Base-by-base conservation (phyloP, 2,888 invertebrate genomes). In the Hirtodrosophila histrioides region DNA sequence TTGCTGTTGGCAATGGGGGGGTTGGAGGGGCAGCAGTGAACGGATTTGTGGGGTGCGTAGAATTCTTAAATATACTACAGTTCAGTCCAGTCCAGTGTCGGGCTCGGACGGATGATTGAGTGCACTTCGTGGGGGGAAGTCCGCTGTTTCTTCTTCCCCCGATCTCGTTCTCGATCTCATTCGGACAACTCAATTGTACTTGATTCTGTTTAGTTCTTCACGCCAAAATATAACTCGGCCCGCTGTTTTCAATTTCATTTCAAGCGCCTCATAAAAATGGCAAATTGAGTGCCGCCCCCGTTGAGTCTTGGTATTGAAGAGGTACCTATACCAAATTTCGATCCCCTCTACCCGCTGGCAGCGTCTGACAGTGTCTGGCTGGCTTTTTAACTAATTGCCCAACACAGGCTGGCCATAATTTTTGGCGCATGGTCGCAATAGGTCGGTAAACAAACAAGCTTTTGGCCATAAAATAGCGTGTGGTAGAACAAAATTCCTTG, bases 241-340 rank as follows among this genome's bases (percentile, higher is more conserved):
- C 56, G 71, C 43, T 80, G 80, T 66, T 86, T 78, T 85, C 72
- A 79, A 85, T 85, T 71, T 72, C 64, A 64, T 62, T 83, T 77
- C 64, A 68, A 75, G 79, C 85, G 81, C 75, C 88, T 80, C 84
- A 86, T 88, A 85, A 85, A 85, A 88, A 86, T 88, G 78, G 87
- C 81, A 78, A 85, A 86, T 86, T 85, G 75, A 88, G 88, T 86
- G 84, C 80, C 62, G 88, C 81, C 79, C 81, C 81, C 88, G 88
- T 85, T 82, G 81, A 50, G 88, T 69, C 45, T 50, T 58, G 51
- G 44, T 55, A 57, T 64, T 29, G 33, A 45, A 41, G 39, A 12
- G n/a, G 35, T 29, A 24, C 10, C 60, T 24, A 23, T 17, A n/a
- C 58, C 33, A 17, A 29, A 4, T 27, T 31, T 9, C 31, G 9